phyloP scores from a whole-genome alignment of 2,113 vertebrate genomes.

The Megalops atlanticus region DNA sequence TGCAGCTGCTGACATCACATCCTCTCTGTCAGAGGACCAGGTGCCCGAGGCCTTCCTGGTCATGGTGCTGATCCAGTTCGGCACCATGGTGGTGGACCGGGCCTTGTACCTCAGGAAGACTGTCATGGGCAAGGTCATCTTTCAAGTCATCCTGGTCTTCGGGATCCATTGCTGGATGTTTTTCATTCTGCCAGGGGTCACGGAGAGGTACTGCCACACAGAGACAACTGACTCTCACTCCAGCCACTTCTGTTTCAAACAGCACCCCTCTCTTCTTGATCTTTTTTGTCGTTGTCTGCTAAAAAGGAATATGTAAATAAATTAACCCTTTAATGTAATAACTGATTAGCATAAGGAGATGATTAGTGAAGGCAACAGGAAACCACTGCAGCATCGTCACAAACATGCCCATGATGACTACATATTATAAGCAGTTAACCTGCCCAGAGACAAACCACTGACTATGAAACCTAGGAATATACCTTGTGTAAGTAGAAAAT shows the following conservation, averaged over 20 bases:
- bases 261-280: neutral
- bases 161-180: slow-evolving; percentile 95
- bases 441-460: too few species aligned
- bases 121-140: slow-evolving; percentile 86
- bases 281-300: too few species aligned
- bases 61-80: slow-evolving; percentile 96
- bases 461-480: too few species aligned
- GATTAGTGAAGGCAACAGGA: too few species aligned
- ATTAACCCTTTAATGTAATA: neutral
- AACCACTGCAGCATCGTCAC: neutral
- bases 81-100: slow-evolving; percentile 89
- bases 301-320: too few species aligned
- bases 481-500: too few species aligned
- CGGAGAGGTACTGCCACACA: slow-evolving; percentile 77
- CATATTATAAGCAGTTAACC: too few species aligned
- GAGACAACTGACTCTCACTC: neutral
- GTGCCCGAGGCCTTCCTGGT: slow-evolving; percentile 91
- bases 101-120: slow-evolving; percentile 87
- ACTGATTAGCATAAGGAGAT: too few species aligned
- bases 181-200: slow-evolving; percentile 86
- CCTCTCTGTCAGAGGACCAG: slow-evolving; percentile 91
- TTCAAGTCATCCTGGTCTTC: slow-evolving; percentile 88
- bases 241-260: neutral
- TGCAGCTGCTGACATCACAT: slow-evolving; percentile 91
- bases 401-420: neutral